Conservation (phyloP, 2,797 vertebrate species). For the Sarcophilus harrisii region DNA sequence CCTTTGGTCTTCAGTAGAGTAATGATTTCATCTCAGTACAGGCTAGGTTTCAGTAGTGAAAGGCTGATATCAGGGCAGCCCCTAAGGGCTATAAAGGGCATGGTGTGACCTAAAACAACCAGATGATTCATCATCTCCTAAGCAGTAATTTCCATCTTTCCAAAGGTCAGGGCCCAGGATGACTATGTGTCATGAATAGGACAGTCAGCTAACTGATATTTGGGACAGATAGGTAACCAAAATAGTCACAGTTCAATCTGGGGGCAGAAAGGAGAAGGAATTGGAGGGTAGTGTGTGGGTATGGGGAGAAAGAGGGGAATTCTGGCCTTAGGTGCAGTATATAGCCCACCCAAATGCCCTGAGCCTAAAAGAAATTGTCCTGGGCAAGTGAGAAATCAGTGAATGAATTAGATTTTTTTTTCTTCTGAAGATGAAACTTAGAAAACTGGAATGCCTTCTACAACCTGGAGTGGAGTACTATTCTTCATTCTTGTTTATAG, state of each 20-base stretch:
- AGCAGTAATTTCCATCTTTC: constrained; percentile 11
- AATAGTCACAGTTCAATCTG: not conserved
- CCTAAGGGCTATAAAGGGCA: not conserved
- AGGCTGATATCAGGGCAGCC: not conserved
- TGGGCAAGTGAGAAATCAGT: not conserved
- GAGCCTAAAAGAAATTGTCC: constrained; percentile 6
- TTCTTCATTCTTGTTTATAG: not conserved
- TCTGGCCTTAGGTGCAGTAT: not conserved
- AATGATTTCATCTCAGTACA: not conserved
- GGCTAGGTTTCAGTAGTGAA: not conserved
- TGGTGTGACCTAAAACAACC: not conserved
- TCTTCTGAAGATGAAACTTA: constrained; percentile 7
- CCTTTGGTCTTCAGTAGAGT: not conserved
- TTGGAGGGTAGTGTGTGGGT: not conserved
- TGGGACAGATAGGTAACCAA: not conserved
- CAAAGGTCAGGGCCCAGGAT: not conserved
- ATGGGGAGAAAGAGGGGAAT: not conserved
- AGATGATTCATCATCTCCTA: not conserved
- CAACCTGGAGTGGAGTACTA: not conserved
- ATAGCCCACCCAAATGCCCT: not conserved
- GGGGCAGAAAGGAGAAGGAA: not conserved
- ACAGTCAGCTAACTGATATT: not conserved
- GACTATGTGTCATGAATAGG: not conserved
- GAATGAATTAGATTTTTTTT: not conserved
- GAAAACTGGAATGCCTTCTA: not conserved